Evolutionary conservation across 2,888 invertebrate genomes (phyloP), one percentile per base, ranked within the genome.

Genomic region (Sinhomidia bicolor): DNA sequence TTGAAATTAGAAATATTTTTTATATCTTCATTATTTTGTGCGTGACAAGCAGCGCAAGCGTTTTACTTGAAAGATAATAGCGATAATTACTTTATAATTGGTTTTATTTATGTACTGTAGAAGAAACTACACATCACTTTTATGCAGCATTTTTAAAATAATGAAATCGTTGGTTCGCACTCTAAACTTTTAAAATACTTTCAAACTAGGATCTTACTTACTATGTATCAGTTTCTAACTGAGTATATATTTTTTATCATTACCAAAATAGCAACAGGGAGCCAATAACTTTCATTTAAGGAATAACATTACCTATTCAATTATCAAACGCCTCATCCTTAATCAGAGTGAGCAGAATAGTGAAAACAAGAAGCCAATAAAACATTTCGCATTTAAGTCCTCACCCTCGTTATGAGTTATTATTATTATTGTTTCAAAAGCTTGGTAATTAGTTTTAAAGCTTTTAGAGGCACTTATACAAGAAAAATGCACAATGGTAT

Each of bases 241-340:
- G 29, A 14, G 29, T 29, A 62, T 23, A 62, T 1, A 36, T 54
- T 17, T 54, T 79, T 78, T 57, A 47, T 54, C 14, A 54, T 41
- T 62, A 41, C 26, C 60, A 51, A 62, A 62, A 60, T 62, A 82
- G 54, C 51, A n/a, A 41, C 84, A 65, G 71, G 57, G 85, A 80
- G 71, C 79, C 60, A 80, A 80, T 57, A 86, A 65, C 36, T 78
- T 76, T 85, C 78, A 76, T 62, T 44, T 79, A 23, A 7, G 57
- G 65, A 80, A 29, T 80, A 54, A 47, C 32, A 87, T 87, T 87
- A 87, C 86, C 86, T 87, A 87, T 87, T 87, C 81, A 87, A 87
- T 87, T 87, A 81, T 74, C 81, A 87, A 81, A 74, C 86, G 86
- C 81, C 86, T 87, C 86, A 87, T 87, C 86, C 86, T 87, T 80